Evolutionary conservation across 2,888 invertebrate species (phyloP), one percentile per base, ranked within the genome.

Genomic region (Cerastoderma edule): DNA sequence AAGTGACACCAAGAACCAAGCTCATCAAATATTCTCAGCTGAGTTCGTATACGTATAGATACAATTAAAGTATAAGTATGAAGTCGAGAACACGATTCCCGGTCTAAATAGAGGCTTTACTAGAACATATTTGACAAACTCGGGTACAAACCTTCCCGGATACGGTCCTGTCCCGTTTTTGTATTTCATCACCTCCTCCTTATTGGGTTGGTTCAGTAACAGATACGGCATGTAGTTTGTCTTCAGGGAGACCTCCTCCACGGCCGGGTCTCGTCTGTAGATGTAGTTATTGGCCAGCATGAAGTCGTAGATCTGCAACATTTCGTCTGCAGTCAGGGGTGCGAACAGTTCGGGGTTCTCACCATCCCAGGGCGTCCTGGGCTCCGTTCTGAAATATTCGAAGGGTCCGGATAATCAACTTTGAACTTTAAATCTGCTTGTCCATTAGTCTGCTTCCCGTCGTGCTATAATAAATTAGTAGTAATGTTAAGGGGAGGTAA

Each of bases 101-200:
- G n/a, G n/a, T n/a, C n/a, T n/a, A n/a, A n/a, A n/a, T n/a, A n/a
- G n/a, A n/a, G n/a, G n/a, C n/a, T n/a, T n/a, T n/a, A n/a, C n/a
- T n/a, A n/a, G n/a, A n/a, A n/a, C n/a, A n/a, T n/a, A n/a, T n/a
- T n/a, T n/a, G n/a, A n/a, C n/a, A n/a, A n/a, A n/a, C n/a, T n/a
- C n/a, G n/a, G n/a, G n/a, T n/a, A n/a, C n/a, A n/a, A n/a, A 77
- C 77, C 77, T 77, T 24, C 77, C 77, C 1, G 77, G 77, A 53
- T 69, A 77, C 1, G 68, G 50, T 10, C 77, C 77, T 13, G 22
- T 53, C 24, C 69, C 70, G 32, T 53, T n/a, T 44, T 63, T 78
- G 28, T 72, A 72, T 10, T 66, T n/a, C 2, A 80, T 35, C 2
- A 72, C 80, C 5, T 50, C 74, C 46, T 74, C 39, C 65, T 83